Conservation (phyloP, 2,797 vertebrate species). For the Parauchenoglanis punctatus region DNA sequence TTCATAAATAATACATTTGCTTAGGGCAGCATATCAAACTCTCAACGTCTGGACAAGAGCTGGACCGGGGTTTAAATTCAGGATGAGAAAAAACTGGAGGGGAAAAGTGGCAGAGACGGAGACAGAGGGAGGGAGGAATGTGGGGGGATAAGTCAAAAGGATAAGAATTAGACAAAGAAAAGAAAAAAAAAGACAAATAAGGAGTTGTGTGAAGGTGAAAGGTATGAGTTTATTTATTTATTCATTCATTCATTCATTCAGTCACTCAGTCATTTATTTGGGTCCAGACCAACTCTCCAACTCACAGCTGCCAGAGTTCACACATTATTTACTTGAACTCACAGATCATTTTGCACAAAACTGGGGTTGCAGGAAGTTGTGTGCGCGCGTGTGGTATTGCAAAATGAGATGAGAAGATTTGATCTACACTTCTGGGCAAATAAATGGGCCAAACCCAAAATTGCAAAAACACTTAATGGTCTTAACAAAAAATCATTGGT, state of each 20-base stretch:
- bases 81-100: not conserved
- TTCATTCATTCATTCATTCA: not conserved
- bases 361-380: slow-evolving; percentile 67
- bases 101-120: not conserved
- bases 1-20: slow-evolving; percentile 45
- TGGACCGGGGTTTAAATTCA: slow-evolving; percentile 18
- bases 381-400: slow-evolving; percentile 51
- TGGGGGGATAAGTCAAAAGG: slow-evolving; percentile 33
- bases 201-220: not conserved
- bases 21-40: slow-evolving; percentile 22
- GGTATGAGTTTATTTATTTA: not conserved
- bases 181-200: slow-evolving; percentile 19
- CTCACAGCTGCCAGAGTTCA: slow-evolving; percentile 70
- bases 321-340: slow-evolving; percentile 68
- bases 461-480: too few relatives aligned
- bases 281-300: slow-evolving; percentile 68
- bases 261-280: slow-evolving; percentile 56
- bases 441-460: too few relatives aligned
- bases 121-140: not conserved
- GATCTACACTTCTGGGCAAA: slow-evolving; percentile 43
- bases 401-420: slow-evolving; percentile 71
- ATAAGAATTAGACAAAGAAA: slow-evolving; percentile 51
- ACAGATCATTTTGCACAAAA: slow-evolving; percentile 79
- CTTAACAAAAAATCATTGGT: too few relatives aligned
- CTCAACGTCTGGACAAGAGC: slow-evolving; percentile 17